phyloP scores from a whole-genome alignment of 2,113 vertebrate genomes.

The Atractosteus spatula region DNA sequence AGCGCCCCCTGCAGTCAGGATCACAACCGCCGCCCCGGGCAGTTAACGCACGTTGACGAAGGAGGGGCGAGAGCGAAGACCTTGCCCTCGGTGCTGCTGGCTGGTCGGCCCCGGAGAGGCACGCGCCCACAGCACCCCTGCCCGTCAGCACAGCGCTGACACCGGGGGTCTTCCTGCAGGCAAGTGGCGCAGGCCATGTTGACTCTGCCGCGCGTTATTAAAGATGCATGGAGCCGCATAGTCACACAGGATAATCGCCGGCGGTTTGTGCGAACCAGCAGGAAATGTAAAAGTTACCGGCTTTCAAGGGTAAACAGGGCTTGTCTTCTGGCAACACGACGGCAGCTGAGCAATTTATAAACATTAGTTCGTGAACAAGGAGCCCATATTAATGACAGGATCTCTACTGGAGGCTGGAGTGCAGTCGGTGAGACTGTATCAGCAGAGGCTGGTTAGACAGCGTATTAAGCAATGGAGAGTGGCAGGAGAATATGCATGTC shows the following conservation, averaged over 20 bases:
- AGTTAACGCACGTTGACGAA: no score
- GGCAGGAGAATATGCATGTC: neutral
- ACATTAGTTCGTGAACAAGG: conserved; percentile 33
- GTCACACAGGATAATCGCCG: conserved; percentile 67
- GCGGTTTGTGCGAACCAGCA: conserved; percentile 38
- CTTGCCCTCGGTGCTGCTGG: no score
- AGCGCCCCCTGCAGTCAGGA: no score
- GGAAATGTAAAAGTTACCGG: conserved; percentile 61
- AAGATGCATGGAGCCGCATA: conserved; percentile 70
- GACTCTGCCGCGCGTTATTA: conserved; percentile 64
- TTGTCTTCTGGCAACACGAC: conserved; percentile 41
- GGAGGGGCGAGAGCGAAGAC: no score
- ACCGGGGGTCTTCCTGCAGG: conserved; percentile 37
- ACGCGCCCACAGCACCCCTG: neutral
- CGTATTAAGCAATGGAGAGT: conserved; percentile 1
- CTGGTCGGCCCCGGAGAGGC: no score
- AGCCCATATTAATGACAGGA: conserved; percentile 35
- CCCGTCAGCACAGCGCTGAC: neutral
- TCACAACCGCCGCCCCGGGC: no score
- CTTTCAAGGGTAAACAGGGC: conserved; percentile 69
- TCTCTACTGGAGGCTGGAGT: conserved; percentile 16
- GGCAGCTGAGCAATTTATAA: conserved; percentile 44
- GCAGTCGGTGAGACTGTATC: neutral
- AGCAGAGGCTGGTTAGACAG: neutral
- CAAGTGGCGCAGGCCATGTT: conserved; percentile 57